These are phyloP conservation scores for Synanthedon myopaeformis DNA, from an alignment of 2,888 invertebrate genomes.

Conservation along the genomic window DNA sequence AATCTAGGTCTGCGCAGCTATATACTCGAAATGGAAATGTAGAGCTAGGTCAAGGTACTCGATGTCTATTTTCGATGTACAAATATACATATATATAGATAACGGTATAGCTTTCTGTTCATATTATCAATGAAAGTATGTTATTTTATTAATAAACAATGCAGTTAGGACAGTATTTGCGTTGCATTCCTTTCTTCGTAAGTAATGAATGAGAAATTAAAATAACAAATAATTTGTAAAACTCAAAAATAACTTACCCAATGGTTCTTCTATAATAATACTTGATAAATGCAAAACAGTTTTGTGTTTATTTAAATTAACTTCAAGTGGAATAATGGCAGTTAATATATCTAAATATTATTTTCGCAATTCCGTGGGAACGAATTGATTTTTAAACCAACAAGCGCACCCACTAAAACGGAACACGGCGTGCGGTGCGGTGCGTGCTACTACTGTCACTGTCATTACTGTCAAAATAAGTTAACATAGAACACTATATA, in stretches of 20 bases:
- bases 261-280: neutral
- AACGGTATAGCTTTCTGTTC: neutral
- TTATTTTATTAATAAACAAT: neutral
- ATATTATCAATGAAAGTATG: neutral
- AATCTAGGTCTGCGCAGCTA: constrained; percentile 32
- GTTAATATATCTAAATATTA: neutral
- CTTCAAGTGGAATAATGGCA: neutral
- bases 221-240: neutral
- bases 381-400: constrained; percentile 7
- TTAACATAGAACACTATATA: too few species aligned
- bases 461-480: too few species aligned
- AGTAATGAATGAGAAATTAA: too few species aligned
- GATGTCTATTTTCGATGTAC: constrained; percentile 12
- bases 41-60: constrained; percentile 43
- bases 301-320: neutral
- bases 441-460: too few species aligned
- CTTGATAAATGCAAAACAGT: neutral
- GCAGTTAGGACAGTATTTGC: neutral
- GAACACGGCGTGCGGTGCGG: constrained; percentile 19
- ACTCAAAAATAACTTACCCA: neutral
- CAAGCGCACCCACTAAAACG: constrained; percentile 36
- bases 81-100: neutral
- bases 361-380: constrained; percentile 7
- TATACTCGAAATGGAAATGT: constrained; percentile 32
- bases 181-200: constrained; percentile 25